Evolutionary conservation across 2,113 vertebrate species (phyloP).

Genomic region (Saguinus imperator): DNA sequence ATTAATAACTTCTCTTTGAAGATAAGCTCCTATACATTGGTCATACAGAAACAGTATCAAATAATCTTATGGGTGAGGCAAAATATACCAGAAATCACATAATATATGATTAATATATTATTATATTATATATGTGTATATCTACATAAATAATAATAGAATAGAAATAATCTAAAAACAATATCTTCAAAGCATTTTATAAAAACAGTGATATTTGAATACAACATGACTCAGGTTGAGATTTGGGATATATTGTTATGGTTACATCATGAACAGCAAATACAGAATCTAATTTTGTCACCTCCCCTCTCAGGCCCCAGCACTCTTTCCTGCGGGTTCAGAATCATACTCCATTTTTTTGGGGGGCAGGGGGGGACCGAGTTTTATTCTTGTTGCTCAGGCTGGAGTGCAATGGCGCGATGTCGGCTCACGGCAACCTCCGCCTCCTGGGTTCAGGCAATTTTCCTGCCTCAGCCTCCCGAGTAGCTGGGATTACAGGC

Average conservation of each 20-base stretch:
- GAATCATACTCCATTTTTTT: background rate
- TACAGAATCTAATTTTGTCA: background rate
- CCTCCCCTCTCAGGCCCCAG: background rate
- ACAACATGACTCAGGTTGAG: background rate
- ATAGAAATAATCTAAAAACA: background rate
- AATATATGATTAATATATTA: background rate
- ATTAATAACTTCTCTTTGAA: slow-evolving; percentile 45
- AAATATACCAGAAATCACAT: background rate
- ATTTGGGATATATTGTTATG: background rate
- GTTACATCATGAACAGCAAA: background rate
- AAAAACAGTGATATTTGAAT: background rate
- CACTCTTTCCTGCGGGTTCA: background rate
- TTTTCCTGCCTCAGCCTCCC: too few relatives aligned
- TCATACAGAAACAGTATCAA: background rate
- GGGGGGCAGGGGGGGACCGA: too few relatives aligned
- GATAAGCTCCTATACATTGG: background rate
- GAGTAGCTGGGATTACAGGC: too few relatives aligned
- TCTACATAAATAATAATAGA: background rate
- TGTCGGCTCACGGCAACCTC: too few relatives aligned
- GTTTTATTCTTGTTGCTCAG: too few relatives aligned
- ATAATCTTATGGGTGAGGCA: background rate
- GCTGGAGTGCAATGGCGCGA: too few relatives aligned
- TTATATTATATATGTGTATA: background rate
- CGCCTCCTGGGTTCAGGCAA: too few relatives aligned
- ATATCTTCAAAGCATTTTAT: background rate